Conservation (phyloP, 2,113 vertebrate species). For the Labrus mixtus region DNA sequence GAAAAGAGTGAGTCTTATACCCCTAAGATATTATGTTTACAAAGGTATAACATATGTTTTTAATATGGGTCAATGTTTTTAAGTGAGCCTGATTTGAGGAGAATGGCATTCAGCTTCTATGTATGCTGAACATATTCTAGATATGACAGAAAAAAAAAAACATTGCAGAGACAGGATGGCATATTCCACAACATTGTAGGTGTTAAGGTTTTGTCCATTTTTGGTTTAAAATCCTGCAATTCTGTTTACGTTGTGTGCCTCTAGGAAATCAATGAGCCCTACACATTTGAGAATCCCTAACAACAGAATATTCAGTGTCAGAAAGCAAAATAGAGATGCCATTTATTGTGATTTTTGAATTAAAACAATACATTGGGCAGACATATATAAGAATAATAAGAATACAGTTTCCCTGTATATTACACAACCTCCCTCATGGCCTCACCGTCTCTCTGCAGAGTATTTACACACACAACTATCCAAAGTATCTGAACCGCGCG, state of each 20-base stretch:
- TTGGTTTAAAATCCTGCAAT: neutral
- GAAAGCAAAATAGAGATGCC: neutral
- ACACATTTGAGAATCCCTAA: neutral
- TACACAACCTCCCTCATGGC: neutral
- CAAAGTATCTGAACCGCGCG: conserved; percentile 24
- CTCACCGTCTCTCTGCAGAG: neutral
- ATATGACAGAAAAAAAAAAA: too few species aligned
- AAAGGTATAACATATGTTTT: too few species aligned
- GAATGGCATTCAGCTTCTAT: too few species aligned
- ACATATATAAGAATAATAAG: too few species aligned
- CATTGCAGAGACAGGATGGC: too few species aligned
- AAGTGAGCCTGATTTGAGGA: too few species aligned
- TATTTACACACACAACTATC: conserved; percentile 55
- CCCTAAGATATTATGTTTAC: neutral
- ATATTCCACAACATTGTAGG: too few species aligned
- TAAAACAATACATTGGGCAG: too few species aligned
- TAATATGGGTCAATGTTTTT: too few species aligned
- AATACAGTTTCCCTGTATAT: neutral
- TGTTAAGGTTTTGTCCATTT: too few species aligned
- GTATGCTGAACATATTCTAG: too few species aligned
- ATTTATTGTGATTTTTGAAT: neutral
- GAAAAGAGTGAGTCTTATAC: neutral
- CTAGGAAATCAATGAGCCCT: neutral
- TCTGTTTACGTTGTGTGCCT: neutral
- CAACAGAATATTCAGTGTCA: neutral